A percentile compares a stretch with the other conserved stretches of the same genome.
Evolutionary conservation across 92 coral and sea anemone genomes (phyloP).

Genomic region (Phymanthus crucifer): DNA sequence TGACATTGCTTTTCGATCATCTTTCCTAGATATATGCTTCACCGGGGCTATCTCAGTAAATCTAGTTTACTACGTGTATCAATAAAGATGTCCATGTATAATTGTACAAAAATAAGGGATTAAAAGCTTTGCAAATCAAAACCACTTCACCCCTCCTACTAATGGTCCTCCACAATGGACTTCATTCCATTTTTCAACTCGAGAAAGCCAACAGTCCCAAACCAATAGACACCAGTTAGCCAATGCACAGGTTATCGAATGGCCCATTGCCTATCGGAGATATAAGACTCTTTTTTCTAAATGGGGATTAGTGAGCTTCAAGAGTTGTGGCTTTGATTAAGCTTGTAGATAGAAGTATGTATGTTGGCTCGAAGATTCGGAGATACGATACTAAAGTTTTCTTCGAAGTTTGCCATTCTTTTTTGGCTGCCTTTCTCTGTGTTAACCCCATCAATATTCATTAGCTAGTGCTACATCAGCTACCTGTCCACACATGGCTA

Average conservation of each 20-base stretch:
- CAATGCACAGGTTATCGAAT: neutral
- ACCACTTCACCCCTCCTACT: neutral
- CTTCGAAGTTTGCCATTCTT: neutral
- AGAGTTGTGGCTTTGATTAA: constrained; percentile 7
- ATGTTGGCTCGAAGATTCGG: neutral
- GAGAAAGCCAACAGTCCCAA: neutral
- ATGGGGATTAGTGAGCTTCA: neutral
- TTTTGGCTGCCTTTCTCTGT: too few species aligned
- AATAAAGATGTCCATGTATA: neutral
- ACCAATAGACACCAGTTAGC: neutral
- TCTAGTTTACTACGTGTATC: neutral
- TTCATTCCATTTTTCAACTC: neutral
- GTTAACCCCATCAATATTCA: neutral
- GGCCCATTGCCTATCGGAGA: neutral
- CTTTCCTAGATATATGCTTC: neutral
- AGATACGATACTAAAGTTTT: neutral
- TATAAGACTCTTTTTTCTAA: neutral
- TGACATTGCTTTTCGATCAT: neutral
- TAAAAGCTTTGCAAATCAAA: neutral
- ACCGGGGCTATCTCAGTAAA: neutral
- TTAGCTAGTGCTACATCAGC: neutral
- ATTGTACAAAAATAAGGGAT: neutral
- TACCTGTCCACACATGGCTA: too few species aligned
- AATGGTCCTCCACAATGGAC: neutral
- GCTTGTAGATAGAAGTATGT: constrained; percentile 1